phyloP scores from a whole-genome alignment of 2,888 invertebrate genomes.

The Stenodema calcarata region DNA sequence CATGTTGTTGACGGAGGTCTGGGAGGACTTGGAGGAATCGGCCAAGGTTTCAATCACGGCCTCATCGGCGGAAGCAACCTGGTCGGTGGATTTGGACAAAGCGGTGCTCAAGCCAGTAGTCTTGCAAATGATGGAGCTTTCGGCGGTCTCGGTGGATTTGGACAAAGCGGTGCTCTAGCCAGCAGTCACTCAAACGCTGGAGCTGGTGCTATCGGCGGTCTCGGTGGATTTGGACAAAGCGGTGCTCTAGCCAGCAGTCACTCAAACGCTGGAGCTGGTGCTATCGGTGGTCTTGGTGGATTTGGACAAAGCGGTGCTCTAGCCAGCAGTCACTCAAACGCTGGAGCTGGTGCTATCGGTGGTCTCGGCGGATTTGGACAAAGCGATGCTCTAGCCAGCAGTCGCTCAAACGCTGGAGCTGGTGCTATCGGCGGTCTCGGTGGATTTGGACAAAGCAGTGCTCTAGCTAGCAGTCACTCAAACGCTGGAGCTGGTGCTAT shows the following conservation, averaged over 20 bases:
- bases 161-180: background rate
- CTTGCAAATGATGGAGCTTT: background rate
- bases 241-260: background rate
- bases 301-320: background rate
- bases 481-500: background rate
- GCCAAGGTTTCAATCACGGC: background rate
- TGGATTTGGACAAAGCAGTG: background rate
- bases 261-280: background rate
- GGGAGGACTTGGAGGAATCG: background rate
- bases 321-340: background rate
- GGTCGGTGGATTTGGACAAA: background rate
- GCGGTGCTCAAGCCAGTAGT: background rate
- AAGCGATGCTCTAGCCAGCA: background rate
- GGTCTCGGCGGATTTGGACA: background rate
- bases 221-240: background rate
- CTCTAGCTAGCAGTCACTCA: background rate
- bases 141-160: background rate
- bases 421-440: background rate
- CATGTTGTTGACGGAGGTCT: too few species aligned
- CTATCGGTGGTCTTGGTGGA: background rate
- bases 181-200: background rate
- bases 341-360: background rate
- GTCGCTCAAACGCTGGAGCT: background rate
- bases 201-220: background rate
- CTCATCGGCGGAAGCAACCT: background rate